Evolutionary conservation across 2,113 vertebrate genomes (phyloP).

Genomic region (Craseonycteris thonglongyai): DNA sequence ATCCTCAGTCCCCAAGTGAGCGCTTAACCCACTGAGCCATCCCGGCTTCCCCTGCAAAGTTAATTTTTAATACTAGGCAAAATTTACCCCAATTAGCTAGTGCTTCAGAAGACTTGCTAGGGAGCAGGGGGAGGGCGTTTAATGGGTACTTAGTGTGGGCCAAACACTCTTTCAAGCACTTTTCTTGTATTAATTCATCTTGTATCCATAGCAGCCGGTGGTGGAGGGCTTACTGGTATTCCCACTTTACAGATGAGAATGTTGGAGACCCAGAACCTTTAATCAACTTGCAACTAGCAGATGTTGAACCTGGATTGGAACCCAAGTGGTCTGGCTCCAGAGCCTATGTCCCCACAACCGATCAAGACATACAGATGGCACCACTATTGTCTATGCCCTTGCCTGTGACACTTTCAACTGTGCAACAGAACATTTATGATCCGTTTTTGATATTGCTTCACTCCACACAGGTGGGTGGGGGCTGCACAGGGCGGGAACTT

Average conservation of each 20-base stretch:
- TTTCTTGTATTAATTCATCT: neutral
- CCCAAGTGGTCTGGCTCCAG: neutral
- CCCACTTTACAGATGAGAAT: neutral
- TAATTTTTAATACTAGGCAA: no score
- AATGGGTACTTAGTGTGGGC: accelerated
- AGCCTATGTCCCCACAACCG: accelerated
- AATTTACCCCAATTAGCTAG: no score
- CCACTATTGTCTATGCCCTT: accelerated
- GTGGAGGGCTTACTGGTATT: neutral
- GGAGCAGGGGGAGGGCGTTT: accelerated
- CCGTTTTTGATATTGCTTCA: no score
- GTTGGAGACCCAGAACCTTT: neutral
- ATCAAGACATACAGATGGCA: neutral
- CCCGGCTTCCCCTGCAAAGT: no score
- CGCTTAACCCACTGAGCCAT: no score
- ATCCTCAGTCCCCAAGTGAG: no score
- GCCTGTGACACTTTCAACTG: accelerated
- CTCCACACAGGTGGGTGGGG: no score
- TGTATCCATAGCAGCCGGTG: accelerated
- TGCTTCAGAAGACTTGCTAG: accelerated
- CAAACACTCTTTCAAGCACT: neutral
- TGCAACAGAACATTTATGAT: neutral
- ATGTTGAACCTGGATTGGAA: neutral
- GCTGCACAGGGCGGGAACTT: no score
- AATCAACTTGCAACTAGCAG: neutral